Evolutionary conservation across 2,113 vertebrate species (phyloP).

Genomic region (Dasypus novemcinctus): DNA sequence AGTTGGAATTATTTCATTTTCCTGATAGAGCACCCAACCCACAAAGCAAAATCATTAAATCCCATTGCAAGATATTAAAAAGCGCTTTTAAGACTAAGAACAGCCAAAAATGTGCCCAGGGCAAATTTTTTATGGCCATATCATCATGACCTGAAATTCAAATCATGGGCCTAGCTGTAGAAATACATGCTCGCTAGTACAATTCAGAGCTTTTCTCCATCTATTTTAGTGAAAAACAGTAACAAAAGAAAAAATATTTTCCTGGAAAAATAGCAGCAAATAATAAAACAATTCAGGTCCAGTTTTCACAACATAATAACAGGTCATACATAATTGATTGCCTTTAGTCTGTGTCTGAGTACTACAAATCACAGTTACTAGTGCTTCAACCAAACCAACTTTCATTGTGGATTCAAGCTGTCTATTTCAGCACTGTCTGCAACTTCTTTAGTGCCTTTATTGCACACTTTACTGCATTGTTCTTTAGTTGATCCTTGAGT

Average conservation of each 20-base stretch:
- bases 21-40: slow-evolving; percentile 24
- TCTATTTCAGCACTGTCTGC: neutral
- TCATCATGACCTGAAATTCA: slow-evolving; percentile 29
- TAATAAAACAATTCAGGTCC: slow-evolving; percentile 54
- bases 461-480: neutral
- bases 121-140: slow-evolving; percentile 50
- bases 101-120: slow-evolving; percentile 18
- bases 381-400: neutral
- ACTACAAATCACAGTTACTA: slow-evolving; percentile 56
- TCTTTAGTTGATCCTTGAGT: slow-evolving; percentile 21
- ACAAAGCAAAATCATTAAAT: slow-evolving; percentile 59
- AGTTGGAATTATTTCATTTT: slow-evolving; percentile 41
- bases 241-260: slow-evolving; percentile 45
- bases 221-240: slow-evolving; percentile 45
- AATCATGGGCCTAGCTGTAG: neutral
- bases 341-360: slow-evolving; percentile 37
- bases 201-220: slow-evolving; percentile 12
- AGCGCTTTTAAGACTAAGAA: slow-evolving; percentile 4
- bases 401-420: neutral
- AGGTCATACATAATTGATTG: slow-evolving; percentile 69
- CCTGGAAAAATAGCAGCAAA: slow-evolving; percentile 54
- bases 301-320: slow-evolving; percentile 65
- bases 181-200: slow-evolving; percentile 12
- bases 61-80: slow-evolving; percentile 15
- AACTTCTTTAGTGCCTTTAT: neutral